Evolutionary conservation across 2,888 invertebrate species (phyloP).

Genomic region (Phymatocera aterrima): DNA sequence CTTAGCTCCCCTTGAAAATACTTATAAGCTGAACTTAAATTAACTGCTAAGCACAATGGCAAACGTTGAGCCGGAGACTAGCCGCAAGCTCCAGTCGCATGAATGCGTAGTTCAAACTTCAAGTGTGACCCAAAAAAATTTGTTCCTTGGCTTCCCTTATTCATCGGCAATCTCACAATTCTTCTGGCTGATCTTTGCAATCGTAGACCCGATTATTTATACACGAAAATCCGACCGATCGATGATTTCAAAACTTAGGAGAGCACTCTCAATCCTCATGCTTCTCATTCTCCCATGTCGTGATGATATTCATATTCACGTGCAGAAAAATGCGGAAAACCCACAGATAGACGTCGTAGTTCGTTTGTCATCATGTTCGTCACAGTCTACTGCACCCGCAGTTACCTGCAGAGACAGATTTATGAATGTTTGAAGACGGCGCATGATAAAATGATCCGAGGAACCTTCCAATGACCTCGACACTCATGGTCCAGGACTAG

Average conservation of each 20-base stretch:
- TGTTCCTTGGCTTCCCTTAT: not conserved
- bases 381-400: not conserved
- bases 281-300: too few species aligned
- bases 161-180: too few species aligned
- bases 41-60: slow-evolving; percentile 27
- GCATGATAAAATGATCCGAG: not conserved
- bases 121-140: not conserved
- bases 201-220: too few species aligned
- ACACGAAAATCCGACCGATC: too few species aligned
- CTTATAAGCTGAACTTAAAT: slow-evolving; percentile 6
- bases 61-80: not conserved
- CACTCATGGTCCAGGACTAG: not conserved
- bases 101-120: not conserved
- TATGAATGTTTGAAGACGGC: not conserved
- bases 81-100: not conserved
- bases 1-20: slow-evolving; percentile 27
- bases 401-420: too few species aligned
- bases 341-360: not conserved
- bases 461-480: slow-evolving; percentile 19
- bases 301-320: not conserved
- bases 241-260: too few species aligned
- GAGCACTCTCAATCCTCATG: too few species aligned
- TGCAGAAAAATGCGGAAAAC: not conserved
- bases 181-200: too few species aligned
- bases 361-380: not conserved